phyloP scores from a whole-genome alignment of 2,888 invertebrate species.

The Eledone cirrhosa region DNA sequence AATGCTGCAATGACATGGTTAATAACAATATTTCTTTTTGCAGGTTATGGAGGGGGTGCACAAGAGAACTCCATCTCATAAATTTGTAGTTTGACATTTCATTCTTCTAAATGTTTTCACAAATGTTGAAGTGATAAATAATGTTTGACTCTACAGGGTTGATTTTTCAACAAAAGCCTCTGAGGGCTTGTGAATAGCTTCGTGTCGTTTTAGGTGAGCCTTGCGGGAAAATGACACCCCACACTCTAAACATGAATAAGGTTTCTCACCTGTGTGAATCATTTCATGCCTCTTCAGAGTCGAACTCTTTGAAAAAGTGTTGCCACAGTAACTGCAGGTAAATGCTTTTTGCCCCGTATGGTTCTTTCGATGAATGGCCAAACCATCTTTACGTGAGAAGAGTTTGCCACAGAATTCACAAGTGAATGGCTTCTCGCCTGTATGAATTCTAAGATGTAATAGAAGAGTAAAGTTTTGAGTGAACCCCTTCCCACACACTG shows the following conservation, averaged over 20 bases:
- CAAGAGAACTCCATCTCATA: too few species aligned
- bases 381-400: neutral
- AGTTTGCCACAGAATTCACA: neutral
- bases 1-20: too few species aligned
- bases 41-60: too few species aligned
- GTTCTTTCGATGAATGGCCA: neutral
- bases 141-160: too few species aligned
- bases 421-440: neutral
- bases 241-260: neutral
- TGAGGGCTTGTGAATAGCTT: neutral
- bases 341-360: neutral
- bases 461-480: neutral
- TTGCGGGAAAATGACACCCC: neutral
- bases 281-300: neutral
- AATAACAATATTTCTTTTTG: too few species aligned
- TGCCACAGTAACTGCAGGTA: neutral
- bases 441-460: neutral
- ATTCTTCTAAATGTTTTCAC: too few species aligned
- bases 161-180: too few species aligned
- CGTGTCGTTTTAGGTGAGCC: conserved; percentile 7
- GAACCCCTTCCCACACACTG: neutral
- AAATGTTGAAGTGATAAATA: too few species aligned
- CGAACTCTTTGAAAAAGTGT: neutral
- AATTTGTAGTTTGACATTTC: too few species aligned
- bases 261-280: conserved; percentile 20